phyloP scores from a whole-genome alignment of 92 coral and sea anemone genomes.

The Palythoa heliodiscus region DNA sequence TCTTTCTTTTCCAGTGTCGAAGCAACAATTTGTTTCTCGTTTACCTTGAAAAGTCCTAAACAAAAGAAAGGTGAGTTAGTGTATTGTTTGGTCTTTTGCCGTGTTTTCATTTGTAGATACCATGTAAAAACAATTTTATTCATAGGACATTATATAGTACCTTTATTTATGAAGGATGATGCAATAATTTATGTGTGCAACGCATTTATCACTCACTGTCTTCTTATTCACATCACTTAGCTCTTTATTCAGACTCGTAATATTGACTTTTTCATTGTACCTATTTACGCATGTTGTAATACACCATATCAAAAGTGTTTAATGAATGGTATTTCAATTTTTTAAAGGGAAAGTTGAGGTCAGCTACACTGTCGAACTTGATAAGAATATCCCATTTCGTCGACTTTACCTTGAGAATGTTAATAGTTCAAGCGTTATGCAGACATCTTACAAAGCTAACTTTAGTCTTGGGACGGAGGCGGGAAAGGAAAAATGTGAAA shows the following conservation, averaged over 20 bases:
- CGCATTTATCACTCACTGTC: too few species aligned
- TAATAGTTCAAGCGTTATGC: not conserved
- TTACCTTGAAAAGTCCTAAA: not conserved
- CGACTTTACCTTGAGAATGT: slow-evolving; percentile 30
- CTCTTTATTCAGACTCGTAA: too few species aligned
- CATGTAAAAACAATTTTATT: not conserved
- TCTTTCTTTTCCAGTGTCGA: not conserved
- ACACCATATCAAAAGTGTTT: not conserved
- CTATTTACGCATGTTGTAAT: not conserved
- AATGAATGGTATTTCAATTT: not conserved
- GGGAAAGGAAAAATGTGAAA: slow-evolving; percentile 8
- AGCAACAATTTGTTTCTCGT: not conserved
- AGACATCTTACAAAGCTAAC: slow-evolving; percentile 31
- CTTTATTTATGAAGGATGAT: too few species aligned
- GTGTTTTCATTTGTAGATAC: not conserved
- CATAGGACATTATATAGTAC: too few species aligned
- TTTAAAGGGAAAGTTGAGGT: slow-evolving; percentile 11
- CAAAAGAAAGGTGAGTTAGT: not conserved
- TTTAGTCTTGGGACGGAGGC: slow-evolving; percentile 9
- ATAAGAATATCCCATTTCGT: slow-evolving; percentile 6
- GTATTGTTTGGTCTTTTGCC: not conserved
- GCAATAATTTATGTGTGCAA: too few species aligned
- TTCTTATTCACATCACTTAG: too few species aligned
- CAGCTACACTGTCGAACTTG: slow-evolving; percentile 23
- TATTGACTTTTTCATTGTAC: too few species aligned